phyloP scores from a whole-genome alignment of 2,113 vertebrate species.

The Nothobranchius furzeri region DNA sequence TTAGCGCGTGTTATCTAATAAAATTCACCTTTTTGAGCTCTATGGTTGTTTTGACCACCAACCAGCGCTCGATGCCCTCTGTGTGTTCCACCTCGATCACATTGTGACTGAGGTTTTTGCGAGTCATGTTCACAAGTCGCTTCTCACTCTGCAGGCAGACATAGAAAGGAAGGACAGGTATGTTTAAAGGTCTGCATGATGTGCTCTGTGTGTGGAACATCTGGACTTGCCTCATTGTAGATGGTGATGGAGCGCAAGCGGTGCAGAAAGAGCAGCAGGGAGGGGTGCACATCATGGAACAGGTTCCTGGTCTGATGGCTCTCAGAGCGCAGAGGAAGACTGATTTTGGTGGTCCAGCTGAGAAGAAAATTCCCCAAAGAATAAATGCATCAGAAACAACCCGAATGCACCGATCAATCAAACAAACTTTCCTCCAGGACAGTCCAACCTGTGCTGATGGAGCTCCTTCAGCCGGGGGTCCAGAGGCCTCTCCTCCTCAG shows the following conservation, averaged over 20 bases:
- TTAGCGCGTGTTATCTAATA: no score
- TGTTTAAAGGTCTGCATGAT: no score
- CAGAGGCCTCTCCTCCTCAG: slow-evolving; percentile 65
- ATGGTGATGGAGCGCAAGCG: slow-evolving; percentile 80
- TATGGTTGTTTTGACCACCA: slow-evolving; percentile 77
- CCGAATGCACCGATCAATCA: no score
- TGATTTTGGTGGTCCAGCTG: slow-evolving; percentile 83
- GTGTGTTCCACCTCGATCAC: slow-evolving; percentile 80
- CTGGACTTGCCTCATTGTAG: slow-evolving; percentile 71
- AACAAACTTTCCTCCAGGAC: neutral
- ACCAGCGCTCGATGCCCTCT: slow-evolving; percentile 76
- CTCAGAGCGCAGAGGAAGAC: slow-evolving; percentile 78
- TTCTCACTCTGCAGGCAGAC: slow-evolving; percentile 67
- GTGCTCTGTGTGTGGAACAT: neutral
- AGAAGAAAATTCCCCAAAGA: slow-evolving; percentile 4
- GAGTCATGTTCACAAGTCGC: slow-evolving; percentile 72
- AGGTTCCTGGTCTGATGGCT: slow-evolving; percentile 80
- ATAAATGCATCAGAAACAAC: neutral
- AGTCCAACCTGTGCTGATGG: slow-evolving; percentile 63
- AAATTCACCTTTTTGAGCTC: slow-evolving; percentile 71
- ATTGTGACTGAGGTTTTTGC: slow-evolving; percentile 75
- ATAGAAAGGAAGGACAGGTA: neutral
- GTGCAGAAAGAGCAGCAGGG: slow-evolving; percentile 82
- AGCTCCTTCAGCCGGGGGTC: slow-evolving; percentile 41
- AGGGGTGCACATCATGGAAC: slow-evolving; percentile 82